Conservation (phyloP, 1,140 invertebrate species). For the Drosophila ogumai region DNA sequence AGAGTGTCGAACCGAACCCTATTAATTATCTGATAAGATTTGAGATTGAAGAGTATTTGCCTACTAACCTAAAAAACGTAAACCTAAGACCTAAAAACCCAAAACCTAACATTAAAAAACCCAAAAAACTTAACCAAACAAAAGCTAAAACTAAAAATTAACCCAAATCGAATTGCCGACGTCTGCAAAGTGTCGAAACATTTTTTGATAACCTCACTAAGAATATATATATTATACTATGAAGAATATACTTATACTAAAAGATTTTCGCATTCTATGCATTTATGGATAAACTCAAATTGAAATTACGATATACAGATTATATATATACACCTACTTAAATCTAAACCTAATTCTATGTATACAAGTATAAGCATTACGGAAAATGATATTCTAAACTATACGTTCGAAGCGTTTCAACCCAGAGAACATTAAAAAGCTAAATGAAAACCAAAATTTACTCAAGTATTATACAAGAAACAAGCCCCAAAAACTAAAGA, state of each 20-base stretch:
- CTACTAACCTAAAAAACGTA: conserved; percentile 22
- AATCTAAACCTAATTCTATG: conserved; percentile 51
- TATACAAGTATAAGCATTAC: conserved; percentile 49
- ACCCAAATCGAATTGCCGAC: conserved; percentile 38
- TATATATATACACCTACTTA: conserved; percentile 70
- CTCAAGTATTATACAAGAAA: conserved; percentile 71
- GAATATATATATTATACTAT: conserved; percentile 35
- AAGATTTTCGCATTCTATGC: conserved; percentile 77
- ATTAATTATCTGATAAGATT: conserved; percentile 33
- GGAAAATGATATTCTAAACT: conserved; percentile 76
- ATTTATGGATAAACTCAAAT: conserved; percentile 67
- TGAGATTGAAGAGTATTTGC: conserved; percentile 21
- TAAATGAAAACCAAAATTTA: conserved; percentile 58
- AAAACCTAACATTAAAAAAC: neutral
- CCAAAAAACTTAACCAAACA: conserved; percentile 13
- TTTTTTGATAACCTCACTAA: conserved; percentile 65
- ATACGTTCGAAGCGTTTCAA: conserved; percentile 79
- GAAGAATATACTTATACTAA: conserved; percentile 32
- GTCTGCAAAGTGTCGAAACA: conserved; percentile 28
- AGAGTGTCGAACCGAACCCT: conserved; percentile 26
- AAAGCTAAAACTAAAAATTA: conserved; percentile 27
- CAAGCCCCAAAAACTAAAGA: conserved; percentile 15
- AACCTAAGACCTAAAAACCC: neutral
- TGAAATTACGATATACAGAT: conserved; percentile 61
- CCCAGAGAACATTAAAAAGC: conserved; percentile 42